Conservation (phyloP, 1,140 invertebrate species). For the Drosophila navojoa region DNA sequence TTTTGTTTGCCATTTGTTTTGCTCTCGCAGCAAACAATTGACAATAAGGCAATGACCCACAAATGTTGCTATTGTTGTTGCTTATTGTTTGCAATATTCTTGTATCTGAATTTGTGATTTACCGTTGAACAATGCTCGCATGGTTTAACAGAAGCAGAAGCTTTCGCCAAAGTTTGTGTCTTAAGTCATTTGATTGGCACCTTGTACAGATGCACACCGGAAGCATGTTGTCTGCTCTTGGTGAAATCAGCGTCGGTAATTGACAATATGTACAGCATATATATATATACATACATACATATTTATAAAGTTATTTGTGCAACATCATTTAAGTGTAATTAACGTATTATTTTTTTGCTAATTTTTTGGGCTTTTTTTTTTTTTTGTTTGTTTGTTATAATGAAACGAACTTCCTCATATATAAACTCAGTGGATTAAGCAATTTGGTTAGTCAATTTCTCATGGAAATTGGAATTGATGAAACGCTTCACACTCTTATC, state of each 20-base stretch:
- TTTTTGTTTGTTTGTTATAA: conserved; percentile 21
- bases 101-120: conserved; percentile 24
- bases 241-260: conserved; percentile 75
- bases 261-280: conserved; percentile 52
- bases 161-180: conserved; percentile 54
- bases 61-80: conserved; percentile 18
- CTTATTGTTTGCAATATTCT: conserved; percentile 38
- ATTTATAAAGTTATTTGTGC: conserved; percentile 56
- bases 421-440: conserved; percentile 23
- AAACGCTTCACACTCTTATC: conserved; percentile 44
- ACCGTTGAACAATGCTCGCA: conserved; percentile 25
- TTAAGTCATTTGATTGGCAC: conserved; percentile 54
- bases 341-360: conserved; percentile 49
- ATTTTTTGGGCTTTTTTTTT: background rate
- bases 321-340: conserved; percentile 74
- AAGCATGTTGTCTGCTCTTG: conserved; percentile 50
- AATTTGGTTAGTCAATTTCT: conserved; percentile 38
- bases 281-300: conserved; percentile 14
- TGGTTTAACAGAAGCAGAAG: conserved; percentile 15
- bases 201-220: conserved; percentile 54
- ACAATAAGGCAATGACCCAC: conserved; percentile 45
- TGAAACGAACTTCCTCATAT: conserved; percentile 40
- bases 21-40: conserved; percentile 21
- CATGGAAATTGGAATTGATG: conserved; percentile 36
- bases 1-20: conserved; percentile 4